Evolutionary conservation across 2,797 vertebrate genomes (phyloP), one percentile per base, ranked within the genome.

Genomic region (Oceanodroma leucorhoa): DNA sequence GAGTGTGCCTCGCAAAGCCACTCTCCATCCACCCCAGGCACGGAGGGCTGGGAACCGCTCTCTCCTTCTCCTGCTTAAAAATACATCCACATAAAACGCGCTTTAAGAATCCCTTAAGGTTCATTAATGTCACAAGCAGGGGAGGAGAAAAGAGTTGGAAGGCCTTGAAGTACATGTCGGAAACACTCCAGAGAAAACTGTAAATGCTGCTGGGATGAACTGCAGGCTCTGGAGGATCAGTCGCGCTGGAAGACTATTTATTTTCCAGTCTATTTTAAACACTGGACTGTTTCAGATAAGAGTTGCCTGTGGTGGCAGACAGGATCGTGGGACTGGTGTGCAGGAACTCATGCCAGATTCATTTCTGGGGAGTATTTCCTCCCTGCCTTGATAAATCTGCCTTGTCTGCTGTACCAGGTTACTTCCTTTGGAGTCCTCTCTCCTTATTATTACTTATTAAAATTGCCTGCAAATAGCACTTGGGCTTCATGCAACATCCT

Each of bases 331-430:
- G 97, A 96, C 95, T 97, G 92, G 96, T 91, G 85, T 81, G 91
- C 90, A 64, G 91, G 95, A 97, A 95, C 82, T 84, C 61, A 73
- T 96, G 89, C 96, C 96, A 97, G 96, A 97, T 96, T 97, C 96
- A 95, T 97, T 97, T 97, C 96, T 96, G 95, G 97, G 97, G 97
- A 98, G 97, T 97, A 98, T 97, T 98, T 98, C 97, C 97, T 97
- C 96, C 87, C 91, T 93, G 96, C 94, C 96, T 97, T 97, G 97
- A 98, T 98, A 98, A 98, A 97, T 98, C 93, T 95, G 95, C 77
- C 96, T 97, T 97, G 97, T 97, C 95, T 93, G 93, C 94, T 97
- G 83, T 94, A 97, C 96, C 96, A 97, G 96, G 96, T 97, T 97
- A 83, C 94, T 97, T 97, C 96, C 97, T 97, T 93, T 95, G 87